Percentiles rank a stretch among this genome's conserved stretches.
Evolutionary conservation across 2,797 vertebrate species (phyloP).

Genomic region (Chanos chanos): DNA sequence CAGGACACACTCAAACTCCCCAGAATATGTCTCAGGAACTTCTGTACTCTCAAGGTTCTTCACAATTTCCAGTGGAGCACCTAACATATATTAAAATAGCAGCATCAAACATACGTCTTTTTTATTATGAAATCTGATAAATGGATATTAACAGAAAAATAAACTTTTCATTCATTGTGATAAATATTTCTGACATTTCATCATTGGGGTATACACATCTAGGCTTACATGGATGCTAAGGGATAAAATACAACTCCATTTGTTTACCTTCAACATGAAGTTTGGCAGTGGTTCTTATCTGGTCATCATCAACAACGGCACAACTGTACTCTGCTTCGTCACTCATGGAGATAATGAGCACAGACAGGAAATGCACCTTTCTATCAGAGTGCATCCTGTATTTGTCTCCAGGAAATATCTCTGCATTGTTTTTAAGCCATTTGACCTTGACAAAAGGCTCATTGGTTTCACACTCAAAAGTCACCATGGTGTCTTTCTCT

Average conservation of each 20-base stretch:
- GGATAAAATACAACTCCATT: not conserved
- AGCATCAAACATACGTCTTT: too few relatives aligned
- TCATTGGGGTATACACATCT: not conserved
- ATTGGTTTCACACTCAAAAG: constrained; percentile 97
- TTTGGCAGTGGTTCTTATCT: constrained; percentile 80
- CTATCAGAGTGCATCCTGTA: constrained; percentile 97
- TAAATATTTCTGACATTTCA: too few relatives aligned
- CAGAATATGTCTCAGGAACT: constrained; percentile 88
- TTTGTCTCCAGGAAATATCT: constrained; percentile 90
- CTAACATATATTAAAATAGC: constrained; percentile 57
- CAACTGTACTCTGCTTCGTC: constrained; percentile 91
- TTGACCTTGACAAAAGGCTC: constrained; percentile 97
- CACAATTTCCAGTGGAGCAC: constrained; percentile 83
- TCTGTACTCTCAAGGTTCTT: constrained; percentile 86
- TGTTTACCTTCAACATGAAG: constrained; percentile 91
- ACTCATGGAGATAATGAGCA: constrained; percentile 80
- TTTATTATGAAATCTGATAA: too few relatives aligned
- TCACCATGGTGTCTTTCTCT: constrained; percentile 91
- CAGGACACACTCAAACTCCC: constrained; percentile 89
- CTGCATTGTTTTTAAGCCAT: constrained; percentile 87
- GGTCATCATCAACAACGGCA: constrained; percentile 79
- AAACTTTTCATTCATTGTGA: too few relatives aligned
- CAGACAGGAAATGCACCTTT: constrained; percentile 93
- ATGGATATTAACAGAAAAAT: too few relatives aligned
- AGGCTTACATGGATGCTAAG: not conserved